These are phyloP conservation scores for Barypeithes pellucidus DNA, from an alignment of 2,888 invertebrate genomes.

Conservation along the genomic window DNA sequence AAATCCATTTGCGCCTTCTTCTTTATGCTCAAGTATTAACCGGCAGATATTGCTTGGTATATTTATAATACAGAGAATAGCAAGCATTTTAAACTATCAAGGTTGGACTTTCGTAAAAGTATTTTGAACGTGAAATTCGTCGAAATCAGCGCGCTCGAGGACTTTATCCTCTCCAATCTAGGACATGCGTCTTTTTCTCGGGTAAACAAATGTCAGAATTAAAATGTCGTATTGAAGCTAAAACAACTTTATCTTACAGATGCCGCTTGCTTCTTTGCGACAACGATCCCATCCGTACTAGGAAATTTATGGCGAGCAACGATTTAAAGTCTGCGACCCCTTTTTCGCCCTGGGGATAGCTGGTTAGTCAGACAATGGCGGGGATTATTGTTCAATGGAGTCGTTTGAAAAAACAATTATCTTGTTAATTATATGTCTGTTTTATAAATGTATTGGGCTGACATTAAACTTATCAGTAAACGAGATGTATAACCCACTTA, in stretches of 20 bases:
- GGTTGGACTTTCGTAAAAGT: slow-evolving; percentile 50
- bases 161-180: slow-evolving; percentile 53
- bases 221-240: slow-evolving; percentile 67
- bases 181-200: slow-evolving; percentile 55
- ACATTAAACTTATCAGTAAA: too few relatives aligned
- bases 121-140: slow-evolving; percentile 48
- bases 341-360: slow-evolving; percentile 56
- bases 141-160: slow-evolving; percentile 46
- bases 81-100: slow-evolving; percentile 49
- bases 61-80: slow-evolving; percentile 29
- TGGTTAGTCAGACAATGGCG: slow-evolving; percentile 52
- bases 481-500: too few relatives aligned
- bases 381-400: slow-evolving; percentile 30
- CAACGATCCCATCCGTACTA: slow-evolving; percentile 69
- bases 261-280: slow-evolving; percentile 67
- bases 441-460: neutral
- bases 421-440: neutral
- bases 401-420: slow-evolving; percentile 40
- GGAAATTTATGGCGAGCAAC: slow-evolving; percentile 67
- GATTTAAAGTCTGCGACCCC: slow-evolving; percentile 69
- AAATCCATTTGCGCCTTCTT: neutral
- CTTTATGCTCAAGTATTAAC: neutral
- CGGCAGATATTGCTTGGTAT: neutral
- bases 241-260: slow-evolving; percentile 69
- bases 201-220: slow-evolving; percentile 66